phyloP scores from a whole-genome alignment of 2,797 vertebrate species.

The Catamblyrhynchus diadema region DNA sequence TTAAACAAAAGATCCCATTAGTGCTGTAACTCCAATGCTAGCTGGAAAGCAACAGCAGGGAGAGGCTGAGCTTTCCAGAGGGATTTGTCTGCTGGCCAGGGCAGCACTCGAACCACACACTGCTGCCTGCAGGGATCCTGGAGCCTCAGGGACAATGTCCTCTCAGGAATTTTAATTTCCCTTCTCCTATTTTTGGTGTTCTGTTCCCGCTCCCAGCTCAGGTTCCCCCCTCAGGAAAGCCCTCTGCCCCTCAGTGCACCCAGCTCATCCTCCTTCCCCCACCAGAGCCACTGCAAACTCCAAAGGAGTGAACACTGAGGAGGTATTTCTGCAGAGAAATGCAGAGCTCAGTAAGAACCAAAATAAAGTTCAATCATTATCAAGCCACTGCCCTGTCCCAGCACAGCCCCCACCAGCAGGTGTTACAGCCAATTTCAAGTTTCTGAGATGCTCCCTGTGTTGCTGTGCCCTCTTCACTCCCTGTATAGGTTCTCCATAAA shows the following conservation, averaged over 20 bases:
- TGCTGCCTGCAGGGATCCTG: background rate
- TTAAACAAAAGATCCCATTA: background rate
- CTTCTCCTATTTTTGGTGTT: background rate
- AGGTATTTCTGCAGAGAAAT: background rate
- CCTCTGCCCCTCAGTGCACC: background rate
- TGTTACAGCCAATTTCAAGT: rapidly evolving
- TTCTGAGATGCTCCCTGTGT: background rate
- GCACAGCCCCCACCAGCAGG: background rate
- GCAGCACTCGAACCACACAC: background rate
- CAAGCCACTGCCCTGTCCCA: background rate
- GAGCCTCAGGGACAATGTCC: background rate
- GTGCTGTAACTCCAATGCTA: background rate
- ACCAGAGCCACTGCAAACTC: background rate
- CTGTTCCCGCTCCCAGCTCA: background rate
- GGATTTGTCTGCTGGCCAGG: background rate
- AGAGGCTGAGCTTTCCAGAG: background rate
- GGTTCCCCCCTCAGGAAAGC: background rate
- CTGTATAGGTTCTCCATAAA: background rate
- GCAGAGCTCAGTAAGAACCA: background rate
- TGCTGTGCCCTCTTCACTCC: background rate
- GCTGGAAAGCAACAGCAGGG: background rate
- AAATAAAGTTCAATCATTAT: background rate
- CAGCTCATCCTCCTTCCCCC: rapidly evolving
- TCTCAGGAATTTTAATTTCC: background rate
- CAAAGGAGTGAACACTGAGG: background rate